Evolutionary conservation across 2,888 invertebrate species (phyloP).

Genomic region (Eudemis profundana): DNA sequence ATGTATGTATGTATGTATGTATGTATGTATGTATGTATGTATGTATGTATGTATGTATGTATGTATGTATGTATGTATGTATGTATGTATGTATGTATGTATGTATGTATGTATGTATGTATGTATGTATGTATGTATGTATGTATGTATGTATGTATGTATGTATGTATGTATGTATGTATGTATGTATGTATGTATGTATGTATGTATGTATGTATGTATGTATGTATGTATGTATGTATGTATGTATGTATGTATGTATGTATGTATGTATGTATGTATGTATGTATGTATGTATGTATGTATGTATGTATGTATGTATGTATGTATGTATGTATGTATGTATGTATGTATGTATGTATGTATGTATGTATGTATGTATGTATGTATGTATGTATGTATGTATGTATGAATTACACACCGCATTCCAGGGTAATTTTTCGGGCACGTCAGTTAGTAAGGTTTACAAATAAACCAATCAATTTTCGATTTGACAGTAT

Average conservation of each 20-base stretch:
- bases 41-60: no score
- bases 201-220: conserved; percentile 1
- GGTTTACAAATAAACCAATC: no score
- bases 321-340: conserved; percentile 23
- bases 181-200: neutral
- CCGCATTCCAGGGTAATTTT: no score
- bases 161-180: conserved; percentile 1
- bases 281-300: conserved; percentile 2
- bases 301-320: conserved; percentile 9
- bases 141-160: conserved; percentile 6
- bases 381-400: no score
- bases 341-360: conserved; percentile 29
- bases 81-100: conserved; percentile 14
- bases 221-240: conserved; percentile 6
- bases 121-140: conserved; percentile 1
- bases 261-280: conserved; percentile 1
- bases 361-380: conserved; percentile 8
- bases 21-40: no score
- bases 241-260: conserved; percentile 6
- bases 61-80: no score
- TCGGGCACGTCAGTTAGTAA: no score
- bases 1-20: no score
- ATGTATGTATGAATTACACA: no score
- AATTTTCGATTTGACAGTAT: no score
- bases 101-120: neutral